phyloP scores from a whole-genome alignment of 1,140 invertebrate species.

The Drusus annulatus region DNA sequence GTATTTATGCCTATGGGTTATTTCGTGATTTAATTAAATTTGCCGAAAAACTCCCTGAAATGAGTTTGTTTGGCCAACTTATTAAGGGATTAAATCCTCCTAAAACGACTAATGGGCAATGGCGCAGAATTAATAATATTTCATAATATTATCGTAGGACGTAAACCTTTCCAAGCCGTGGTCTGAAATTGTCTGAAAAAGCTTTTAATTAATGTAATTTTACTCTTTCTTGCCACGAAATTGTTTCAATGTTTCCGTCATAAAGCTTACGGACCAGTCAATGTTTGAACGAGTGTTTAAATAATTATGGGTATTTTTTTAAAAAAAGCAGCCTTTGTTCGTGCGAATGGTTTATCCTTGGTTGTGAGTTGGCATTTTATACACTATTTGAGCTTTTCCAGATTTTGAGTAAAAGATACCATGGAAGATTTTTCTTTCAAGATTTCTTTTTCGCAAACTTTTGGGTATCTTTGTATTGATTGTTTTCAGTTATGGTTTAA shows the following conservation, averaged over 20 bases:
- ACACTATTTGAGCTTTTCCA: no score
- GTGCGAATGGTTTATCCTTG: no score
- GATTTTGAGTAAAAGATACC: no score
- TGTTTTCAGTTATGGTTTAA: no score
- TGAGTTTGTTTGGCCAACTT: slow-evolving; percentile 15
- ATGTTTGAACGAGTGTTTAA: background rate
- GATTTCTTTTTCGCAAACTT: no score
- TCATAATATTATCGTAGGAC: slow-evolving; percentile 22
- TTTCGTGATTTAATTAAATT: slow-evolving; percentile 15
- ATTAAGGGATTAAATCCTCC: slow-evolving; percentile 16
- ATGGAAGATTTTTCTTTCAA: no score
- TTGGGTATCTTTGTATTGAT: no score
- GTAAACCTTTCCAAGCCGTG: background rate
- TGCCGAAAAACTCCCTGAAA: background rate
- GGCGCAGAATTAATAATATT: slow-evolving; percentile 23
- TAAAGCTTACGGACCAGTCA: background rate
- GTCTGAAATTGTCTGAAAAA: background rate
- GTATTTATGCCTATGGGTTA: no score
- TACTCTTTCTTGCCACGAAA: background rate
- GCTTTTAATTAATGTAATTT: slow-evolving; percentile 14
- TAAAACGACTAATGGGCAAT: background rate
- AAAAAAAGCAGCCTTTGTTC: no score
- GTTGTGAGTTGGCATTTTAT: no score
- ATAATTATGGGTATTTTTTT: no score
- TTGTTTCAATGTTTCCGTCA: background rate